Conservation (phyloP, 2,888 invertebrate species). For the Troilus luridus region DNA sequence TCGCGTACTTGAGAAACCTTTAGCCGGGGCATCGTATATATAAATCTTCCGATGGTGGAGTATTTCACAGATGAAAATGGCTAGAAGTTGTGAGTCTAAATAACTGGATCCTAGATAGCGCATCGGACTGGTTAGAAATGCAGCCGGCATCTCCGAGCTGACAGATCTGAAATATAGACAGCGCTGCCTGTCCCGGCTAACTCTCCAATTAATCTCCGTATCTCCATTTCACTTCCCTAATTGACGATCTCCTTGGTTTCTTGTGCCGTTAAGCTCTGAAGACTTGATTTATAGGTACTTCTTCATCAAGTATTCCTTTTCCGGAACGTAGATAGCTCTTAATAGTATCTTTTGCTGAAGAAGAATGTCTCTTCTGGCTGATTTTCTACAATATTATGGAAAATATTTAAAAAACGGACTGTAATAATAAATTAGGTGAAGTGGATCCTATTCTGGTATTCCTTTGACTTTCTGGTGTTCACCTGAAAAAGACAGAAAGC, state of each 20-base stretch:
- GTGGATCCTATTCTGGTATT: too few relatives aligned
- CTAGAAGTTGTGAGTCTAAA: background rate
- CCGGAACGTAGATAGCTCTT: background rate
- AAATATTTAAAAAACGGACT: too few relatives aligned
- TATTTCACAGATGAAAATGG: background rate
- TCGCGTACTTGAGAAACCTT: background rate
- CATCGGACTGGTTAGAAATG: background rate
- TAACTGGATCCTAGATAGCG: background rate
- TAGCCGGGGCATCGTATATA: background rate
- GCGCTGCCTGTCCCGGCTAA: background rate
- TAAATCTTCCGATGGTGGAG: background rate
- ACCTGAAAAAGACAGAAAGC: too few relatives aligned
- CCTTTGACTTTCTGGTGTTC: too few relatives aligned
- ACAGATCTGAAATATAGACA: slow-evolving; percentile 26
- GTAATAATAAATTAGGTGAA: too few relatives aligned
- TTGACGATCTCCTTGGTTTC: background rate
- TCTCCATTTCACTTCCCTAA: background rate
- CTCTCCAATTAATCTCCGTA: slow-evolving; percentile 3
- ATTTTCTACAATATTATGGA: background rate
- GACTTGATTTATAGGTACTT: background rate
- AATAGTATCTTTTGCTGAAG: background rate
- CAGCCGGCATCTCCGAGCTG: background rate
- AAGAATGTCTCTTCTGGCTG: background rate
- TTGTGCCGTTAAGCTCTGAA: background rate
- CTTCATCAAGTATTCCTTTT: background rate